phyloP scores from a whole-genome alignment of 30 jellyfish, hydroid and myxozoan genomes.

The Pseudorhiza aurosa region DNA sequence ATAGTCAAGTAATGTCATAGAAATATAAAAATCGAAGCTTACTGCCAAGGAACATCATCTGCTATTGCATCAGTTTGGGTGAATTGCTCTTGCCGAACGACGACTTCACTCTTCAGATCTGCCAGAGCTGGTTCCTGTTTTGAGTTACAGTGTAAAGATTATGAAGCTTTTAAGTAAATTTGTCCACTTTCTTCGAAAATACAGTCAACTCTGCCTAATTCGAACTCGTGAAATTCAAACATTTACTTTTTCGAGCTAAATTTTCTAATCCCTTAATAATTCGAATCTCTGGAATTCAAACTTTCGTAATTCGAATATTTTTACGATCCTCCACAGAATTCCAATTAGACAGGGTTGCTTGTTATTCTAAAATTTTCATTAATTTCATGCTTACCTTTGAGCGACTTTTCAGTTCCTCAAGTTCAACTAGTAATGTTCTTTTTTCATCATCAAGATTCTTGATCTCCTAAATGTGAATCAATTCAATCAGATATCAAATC shows the following conservation, averaged over 20 bases:
- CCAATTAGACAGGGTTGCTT: no score
- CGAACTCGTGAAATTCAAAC: not conserved
- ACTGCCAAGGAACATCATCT: slow-evolving; percentile 69
- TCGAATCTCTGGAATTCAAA: not conserved
- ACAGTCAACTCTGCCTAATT: no score
- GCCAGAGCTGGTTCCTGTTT: not conserved
- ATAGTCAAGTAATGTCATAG: no score
- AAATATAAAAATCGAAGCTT: no score
- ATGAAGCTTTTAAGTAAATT: no score
- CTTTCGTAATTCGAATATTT: no score
- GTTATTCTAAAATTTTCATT: no score
- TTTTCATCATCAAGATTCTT: slow-evolving; percentile 32
- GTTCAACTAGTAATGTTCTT: not conserved
- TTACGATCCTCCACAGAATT: not conserved
- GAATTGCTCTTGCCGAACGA: not conserved
- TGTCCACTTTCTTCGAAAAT: no score
- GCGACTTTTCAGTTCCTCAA: slow-evolving; percentile 2
- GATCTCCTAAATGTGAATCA: slow-evolving; percentile 31
- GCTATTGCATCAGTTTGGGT: slow-evolving; percentile 28
- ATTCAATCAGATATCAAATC: no score
- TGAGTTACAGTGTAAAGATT: not conserved
- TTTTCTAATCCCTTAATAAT: not conserved
- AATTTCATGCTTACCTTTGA: slow-evolving; percentile 24
- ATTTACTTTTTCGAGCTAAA: no score
- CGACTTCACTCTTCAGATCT: not conserved